phyloP scores from a whole-genome alignment of 2,113 vertebrate genomes.

The Ptilorrhoa leucosticta region DNA sequence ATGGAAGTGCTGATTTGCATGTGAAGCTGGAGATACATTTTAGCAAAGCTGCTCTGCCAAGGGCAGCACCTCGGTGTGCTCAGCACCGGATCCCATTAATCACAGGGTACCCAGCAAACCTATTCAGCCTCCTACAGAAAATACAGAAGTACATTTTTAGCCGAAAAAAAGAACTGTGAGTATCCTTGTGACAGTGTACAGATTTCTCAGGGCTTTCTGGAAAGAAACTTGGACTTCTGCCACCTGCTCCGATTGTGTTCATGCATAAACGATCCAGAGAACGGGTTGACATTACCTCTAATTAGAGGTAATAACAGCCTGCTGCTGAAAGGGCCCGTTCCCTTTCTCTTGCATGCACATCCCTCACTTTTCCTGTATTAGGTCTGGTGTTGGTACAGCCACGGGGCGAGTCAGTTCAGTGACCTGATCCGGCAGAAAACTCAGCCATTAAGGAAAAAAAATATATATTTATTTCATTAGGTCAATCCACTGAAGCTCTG shows the following conservation, averaged over 20 bases:
- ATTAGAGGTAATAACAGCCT: constrained; percentile 33
- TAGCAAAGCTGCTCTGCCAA: neutral
- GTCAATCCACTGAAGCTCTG: neutral
- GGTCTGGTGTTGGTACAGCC: neutral
- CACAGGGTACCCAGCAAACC: neutral
- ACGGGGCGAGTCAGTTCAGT: neutral
- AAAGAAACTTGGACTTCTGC: constrained; percentile 44
- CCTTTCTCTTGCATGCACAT: neutral
- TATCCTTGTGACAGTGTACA: neutral
- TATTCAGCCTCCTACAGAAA: constrained; percentile 13
- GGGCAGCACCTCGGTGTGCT: neutral
- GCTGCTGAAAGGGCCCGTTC: neutral
- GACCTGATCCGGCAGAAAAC: neutral
- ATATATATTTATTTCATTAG: neutral
- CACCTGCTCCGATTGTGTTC: constrained; percentile 41
- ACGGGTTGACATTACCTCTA: constrained; percentile 48
- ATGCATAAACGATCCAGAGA: constrained; percentile 49
- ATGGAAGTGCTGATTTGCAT: constrained; percentile 27
- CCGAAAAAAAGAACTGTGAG: neutral
- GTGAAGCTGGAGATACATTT: neutral
- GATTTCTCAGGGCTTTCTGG: constrained; percentile 24
- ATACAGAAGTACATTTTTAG: constrained; percentile 14
- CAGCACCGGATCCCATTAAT: neutral
- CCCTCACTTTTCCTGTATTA: neutral
- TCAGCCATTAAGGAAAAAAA: neutral